phyloP scores from a whole-genome alignment of 2,888 invertebrate species.

The Clunio marinus region DNA sequence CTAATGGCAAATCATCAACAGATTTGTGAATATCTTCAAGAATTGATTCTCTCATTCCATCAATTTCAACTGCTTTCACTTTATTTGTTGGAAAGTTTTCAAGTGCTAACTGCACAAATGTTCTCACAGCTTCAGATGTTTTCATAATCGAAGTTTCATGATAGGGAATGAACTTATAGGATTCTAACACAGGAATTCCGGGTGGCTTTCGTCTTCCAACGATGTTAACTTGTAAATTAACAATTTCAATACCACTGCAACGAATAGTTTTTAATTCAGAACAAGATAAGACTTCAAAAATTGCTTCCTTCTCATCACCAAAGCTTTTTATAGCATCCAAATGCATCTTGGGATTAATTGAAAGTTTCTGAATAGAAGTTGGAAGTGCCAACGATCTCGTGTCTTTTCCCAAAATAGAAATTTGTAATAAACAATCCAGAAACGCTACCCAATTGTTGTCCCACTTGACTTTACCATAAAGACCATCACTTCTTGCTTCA shows the following conservation, averaged over 20 bases:
- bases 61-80: slow-evolving; percentile 55
- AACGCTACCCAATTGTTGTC: slow-evolving; percentile 75
- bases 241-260: slow-evolving; percentile 66
- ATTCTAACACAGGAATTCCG: slow-evolving; percentile 65
- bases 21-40: slow-evolving; percentile 52
- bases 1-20: slow-evolving; percentile 59
- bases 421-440: slow-evolving; percentile 78
- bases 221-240: slow-evolving; percentile 65
- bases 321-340: slow-evolving; percentile 49
- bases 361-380: slow-evolving; percentile 61
- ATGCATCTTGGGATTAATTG: slow-evolving; percentile 60
- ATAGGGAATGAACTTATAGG: slow-evolving; percentile 65
- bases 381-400: slow-evolving; percentile 65
- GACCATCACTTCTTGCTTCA: slow-evolving; percentile 58
- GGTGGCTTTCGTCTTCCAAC: slow-evolving; percentile 61
- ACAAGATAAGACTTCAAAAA: too few species aligned
- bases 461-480: slow-evolving; percentile 64
- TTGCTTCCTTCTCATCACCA: background rate
- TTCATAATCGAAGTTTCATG: too few species aligned
- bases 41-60: slow-evolving; percentile 46
- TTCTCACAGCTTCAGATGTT: slow-evolving; percentile 54
- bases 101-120: slow-evolving; percentile 60
- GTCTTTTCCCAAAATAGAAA: slow-evolving; percentile 62
- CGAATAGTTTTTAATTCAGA: slow-evolving; percentile 46
- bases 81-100: slow-evolving; percentile 62